phyloP scores from a whole-genome alignment of 2,797 vertebrate genomes.

The Psittacula derbiana region DNA sequence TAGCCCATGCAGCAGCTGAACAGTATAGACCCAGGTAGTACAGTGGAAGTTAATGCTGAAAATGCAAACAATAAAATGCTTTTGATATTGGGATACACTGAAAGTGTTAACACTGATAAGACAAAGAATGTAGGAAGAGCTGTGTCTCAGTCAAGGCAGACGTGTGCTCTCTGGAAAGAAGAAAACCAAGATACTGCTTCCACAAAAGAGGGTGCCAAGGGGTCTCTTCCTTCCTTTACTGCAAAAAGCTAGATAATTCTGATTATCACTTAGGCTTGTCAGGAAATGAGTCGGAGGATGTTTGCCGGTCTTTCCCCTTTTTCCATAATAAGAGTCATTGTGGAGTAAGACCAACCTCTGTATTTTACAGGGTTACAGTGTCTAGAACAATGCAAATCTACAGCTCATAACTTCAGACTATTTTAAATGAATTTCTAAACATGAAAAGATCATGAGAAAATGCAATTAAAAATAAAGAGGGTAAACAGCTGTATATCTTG shows the following conservation, averaged over 20 bases:
- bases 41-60: not conserved
- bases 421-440: not conserved
- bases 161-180: not conserved
- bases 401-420: not conserved
- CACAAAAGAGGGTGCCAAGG: not conserved
- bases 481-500: not conserved
- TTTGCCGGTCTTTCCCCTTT: not conserved
- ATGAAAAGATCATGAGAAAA: not conserved
- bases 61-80: not conserved
- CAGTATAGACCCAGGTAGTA: not conserved
- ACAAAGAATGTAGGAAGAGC: not conserved
- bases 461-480: not conserved
- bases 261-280: not conserved
- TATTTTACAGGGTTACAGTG: not conserved
- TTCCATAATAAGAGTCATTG: not conserved
- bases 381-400: not conserved
- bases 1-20: not conserved
- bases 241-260: conserved; percentile 24
- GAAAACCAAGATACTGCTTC: conserved; percentile 27
- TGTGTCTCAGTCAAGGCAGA: not conserved
- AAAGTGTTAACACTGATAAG: not conserved
- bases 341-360: not conserved
- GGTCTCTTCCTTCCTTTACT: conserved; percentile 29
- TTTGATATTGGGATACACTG: not conserved
- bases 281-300: not conserved